Evolutionary conservation across 2,797 vertebrate species (phyloP).

Genomic region (Cygnus olor): DNA sequence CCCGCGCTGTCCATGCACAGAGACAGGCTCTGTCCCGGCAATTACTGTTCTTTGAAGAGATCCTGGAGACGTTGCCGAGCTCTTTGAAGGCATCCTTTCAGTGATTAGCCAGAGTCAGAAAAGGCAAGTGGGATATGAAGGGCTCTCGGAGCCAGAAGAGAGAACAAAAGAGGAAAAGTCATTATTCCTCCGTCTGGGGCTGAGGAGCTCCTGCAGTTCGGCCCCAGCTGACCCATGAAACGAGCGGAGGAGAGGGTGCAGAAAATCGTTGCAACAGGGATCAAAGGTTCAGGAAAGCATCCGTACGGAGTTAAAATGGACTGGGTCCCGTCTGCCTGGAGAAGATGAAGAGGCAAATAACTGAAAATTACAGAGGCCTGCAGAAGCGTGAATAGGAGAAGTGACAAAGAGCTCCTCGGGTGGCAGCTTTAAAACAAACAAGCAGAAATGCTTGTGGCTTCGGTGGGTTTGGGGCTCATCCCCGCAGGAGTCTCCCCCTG

Average conservation of each 20-base stretch:
- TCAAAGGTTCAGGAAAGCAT: not conserved
- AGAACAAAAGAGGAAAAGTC: conserved; percentile 7
- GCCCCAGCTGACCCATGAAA: fast-evolving
- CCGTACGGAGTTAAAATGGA: not conserved
- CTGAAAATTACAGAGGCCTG: not conserved
- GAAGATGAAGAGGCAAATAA: not conserved
- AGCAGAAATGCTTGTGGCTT: not conserved
- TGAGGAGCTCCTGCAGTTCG: not conserved
- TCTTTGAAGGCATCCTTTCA: conserved; percentile 36
- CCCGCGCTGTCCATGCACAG: not conserved
- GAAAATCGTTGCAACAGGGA: fast-evolving
- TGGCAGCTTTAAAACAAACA: not conserved
- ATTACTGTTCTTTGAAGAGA: conserved; percentile 23
- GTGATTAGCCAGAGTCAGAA: not conserved
- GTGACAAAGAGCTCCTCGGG: fast-evolving
- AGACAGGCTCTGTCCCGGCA: not conserved
- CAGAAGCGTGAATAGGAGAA: not conserved
- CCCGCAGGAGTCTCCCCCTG: not conserved
- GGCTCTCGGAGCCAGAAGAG: not conserved
- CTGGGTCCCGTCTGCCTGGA: not conserved
- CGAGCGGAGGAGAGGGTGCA: fast-evolving
- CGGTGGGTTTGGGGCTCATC: not conserved
- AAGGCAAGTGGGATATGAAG: conserved; percentile 53
- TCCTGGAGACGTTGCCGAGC: not conserved
- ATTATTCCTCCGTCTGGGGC: not conserved